Evolutionary conservation across 2,113 vertebrate genomes (phyloP).

Genomic region (Nesogale talazaci): DNA sequence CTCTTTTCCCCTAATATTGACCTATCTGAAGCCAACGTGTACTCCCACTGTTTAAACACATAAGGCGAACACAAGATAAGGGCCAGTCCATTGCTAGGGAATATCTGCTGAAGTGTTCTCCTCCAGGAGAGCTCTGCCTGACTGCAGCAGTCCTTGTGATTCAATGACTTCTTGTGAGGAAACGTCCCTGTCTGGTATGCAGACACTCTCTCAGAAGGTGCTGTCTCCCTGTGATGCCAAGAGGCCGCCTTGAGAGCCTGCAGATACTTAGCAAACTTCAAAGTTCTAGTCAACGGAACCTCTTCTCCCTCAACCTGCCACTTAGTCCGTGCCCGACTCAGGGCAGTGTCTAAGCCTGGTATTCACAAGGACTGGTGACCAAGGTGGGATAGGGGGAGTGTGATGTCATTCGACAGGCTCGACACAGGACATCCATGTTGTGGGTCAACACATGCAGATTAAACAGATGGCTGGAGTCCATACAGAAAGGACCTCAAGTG

Average conservation of each 20-base stretch:
- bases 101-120: neutral
- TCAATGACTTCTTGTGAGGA: neutral
- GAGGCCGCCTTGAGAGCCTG: too few species aligned
- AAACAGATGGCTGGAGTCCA: neutral
- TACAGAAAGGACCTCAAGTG: neutral
- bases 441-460: neutral
- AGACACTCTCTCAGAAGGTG: neutral
- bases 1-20: slow-evolving; percentile 34
- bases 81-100: neutral
- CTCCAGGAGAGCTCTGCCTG: neutral
- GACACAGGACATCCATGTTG: neutral
- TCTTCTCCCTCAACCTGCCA: neutral
- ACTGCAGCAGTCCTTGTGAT: neutral
- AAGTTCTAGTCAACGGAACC: neutral
- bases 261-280: too few species aligned
- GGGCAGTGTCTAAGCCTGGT: neutral
- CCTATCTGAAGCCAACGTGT: neutral
- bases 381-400: neutral
- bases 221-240: neutral
- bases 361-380: neutral
- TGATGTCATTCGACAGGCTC: neutral
- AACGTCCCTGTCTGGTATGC: neutral
- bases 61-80: neutral
- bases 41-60: slow-evolving; percentile 37
- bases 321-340: neutral